Base-by-base conservation (phyloP, 2,113 vertebrate genomes). In the Hypomesus transpacificus region DNA sequence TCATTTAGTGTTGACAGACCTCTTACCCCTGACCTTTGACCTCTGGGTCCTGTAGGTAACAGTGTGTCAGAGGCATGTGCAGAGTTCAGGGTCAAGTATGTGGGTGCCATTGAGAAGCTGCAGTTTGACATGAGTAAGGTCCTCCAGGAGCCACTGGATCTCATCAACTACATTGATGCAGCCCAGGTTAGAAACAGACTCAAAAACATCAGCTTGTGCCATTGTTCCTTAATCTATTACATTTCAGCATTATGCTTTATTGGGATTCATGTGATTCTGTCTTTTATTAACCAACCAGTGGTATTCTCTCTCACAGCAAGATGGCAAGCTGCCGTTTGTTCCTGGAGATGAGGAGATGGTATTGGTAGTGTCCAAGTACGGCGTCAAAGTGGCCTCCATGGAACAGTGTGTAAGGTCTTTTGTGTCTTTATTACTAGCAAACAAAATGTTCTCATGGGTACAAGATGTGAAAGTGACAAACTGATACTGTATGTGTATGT, bases 101-200 rank as follows among this genome's bases (percentile, higher is more conserved):
- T 99, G 73, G 97, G 97, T 77, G 93, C 94, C 75, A 94, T 99
- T 69, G 94, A 98, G 90, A 96, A 94, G 74, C 51, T 98, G 79
- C 93, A 94, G 75, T 89, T 92, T 63, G 91, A 92, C 14, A 95
- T 97, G 81, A 95, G 94, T 84, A 93, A 91, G 81, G 90, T 81
- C 72, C 93, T 99, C 0, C 94, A 97, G 81, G 95, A 95, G 56
- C 95, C 97, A 1, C 74, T 96, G 78, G 96, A 99, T 81, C 92
- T 99, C 79, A 98, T 99, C 84, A 98, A 95, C 84, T 99, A 96
- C 31, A 97, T 99, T 46, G 97, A 99, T 75, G 91, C 94, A 20
- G 95, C 96, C 60, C 97, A 99, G 95, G 97, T 98, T 87, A 93
- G 79, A 20, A 4, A 11, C 58, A 34, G 17, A 11, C 14, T 16